Evolutionary conservation across 2,113 vertebrate species (phyloP).

Genomic region (Takifugu flavidus): DNA sequence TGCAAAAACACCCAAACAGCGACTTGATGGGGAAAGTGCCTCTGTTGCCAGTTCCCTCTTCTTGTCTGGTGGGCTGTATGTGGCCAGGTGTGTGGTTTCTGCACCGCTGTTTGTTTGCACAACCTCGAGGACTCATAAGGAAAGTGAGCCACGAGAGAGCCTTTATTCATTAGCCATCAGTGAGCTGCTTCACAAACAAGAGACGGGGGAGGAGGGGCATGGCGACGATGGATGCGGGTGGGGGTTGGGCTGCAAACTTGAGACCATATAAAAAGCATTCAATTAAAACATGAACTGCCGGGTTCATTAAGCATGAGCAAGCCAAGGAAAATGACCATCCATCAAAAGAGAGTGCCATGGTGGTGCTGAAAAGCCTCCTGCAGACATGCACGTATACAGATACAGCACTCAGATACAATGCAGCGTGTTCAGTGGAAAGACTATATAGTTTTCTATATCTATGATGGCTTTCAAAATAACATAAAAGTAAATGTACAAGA

Average conservation of each 20-base stretch:
- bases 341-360: slow-evolving; percentile 61
- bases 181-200: slow-evolving; percentile 41
- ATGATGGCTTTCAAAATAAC: not conserved
- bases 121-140: slow-evolving; percentile 37
- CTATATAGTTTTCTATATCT: too few relatives aligned
- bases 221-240: not conserved
- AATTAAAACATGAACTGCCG: slow-evolving; percentile 73
- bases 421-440: not conserved
- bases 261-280: slow-evolving; percentile 68
- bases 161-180: slow-evolving; percentile 55
- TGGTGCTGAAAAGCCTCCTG: slow-evolving; percentile 8
- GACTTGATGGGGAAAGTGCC: slow-evolving; percentile 18
- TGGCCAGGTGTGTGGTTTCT: not conserved
- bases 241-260: slow-evolving; percentile 31
- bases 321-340: slow-evolving; percentile 74
- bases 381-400: slow-evolving; percentile 15
- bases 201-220: not conserved
- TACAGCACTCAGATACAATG: slow-evolving; percentile 5
- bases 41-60: slow-evolving; percentile 11
- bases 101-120: slow-evolving; percentile 18
- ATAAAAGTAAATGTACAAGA: not conserved
- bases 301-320: slow-evolving; percentile 73
- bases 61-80: not conserved
- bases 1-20: not conserved
- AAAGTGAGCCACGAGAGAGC: slow-evolving; percentile 28